A percentile compares a stretch with the other conserved stretches of the same genome.
Conservation (phyloP, 2,113 vertebrate species). For the Myanophis thanlyinensis region DNA sequence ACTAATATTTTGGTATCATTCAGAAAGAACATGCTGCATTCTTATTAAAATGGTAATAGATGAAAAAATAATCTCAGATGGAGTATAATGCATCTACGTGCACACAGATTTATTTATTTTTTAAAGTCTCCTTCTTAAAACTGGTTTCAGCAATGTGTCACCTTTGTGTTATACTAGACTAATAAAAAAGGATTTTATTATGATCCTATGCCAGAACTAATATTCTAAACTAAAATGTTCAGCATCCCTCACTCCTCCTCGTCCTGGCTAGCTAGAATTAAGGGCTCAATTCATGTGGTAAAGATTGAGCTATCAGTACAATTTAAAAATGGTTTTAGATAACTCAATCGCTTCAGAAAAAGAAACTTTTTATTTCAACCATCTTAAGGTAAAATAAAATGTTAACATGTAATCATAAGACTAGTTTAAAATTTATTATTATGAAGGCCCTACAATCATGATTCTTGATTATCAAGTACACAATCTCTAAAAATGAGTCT, state of each 20-base stretch:
- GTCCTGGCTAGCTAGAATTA: not conserved
- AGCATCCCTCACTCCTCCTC: not conserved
- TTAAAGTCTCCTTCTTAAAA: not conserved
- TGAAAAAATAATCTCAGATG: not conserved
- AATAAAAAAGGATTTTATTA: not conserved
- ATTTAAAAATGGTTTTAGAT: not conserved
- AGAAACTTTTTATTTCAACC: not conserved
- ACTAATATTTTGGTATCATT: not conserved
- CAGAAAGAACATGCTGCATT: not conserved
- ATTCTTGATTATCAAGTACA: not conserved
- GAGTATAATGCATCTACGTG: not conserved
- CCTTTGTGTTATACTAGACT: not conserved
- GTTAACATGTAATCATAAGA: not conserved
- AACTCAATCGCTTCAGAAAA: not conserved
- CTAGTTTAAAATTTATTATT: not conserved
- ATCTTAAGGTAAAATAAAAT: not conserved
- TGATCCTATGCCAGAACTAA: not conserved
- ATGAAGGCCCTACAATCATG: constrained; percentile 25
- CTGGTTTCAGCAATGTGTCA: not conserved
- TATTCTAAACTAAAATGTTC: not conserved
- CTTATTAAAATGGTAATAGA: not conserved
- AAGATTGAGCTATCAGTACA: not conserved
- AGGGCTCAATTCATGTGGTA: not conserved
- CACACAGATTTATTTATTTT: not conserved
- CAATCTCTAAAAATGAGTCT: not conserved